Base-by-base conservation (phyloP, 1,140 invertebrate species). In the Nebria ingens region DNA sequence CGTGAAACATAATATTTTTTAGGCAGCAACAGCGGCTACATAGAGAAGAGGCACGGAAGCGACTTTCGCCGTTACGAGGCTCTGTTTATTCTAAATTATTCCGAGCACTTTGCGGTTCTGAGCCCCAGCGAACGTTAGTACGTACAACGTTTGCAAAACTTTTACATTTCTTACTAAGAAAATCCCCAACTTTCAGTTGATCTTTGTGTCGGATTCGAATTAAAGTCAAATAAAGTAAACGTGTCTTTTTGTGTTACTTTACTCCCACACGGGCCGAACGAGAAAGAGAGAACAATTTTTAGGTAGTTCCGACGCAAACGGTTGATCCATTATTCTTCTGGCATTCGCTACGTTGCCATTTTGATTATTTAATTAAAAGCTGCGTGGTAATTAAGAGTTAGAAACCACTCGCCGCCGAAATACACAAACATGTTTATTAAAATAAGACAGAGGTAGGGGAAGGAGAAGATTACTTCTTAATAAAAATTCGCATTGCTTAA, bases 191-290 rank as follows among this genome's bases (percentile, higher is more conserved):
- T 45, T 45, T 45, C 9, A 45, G 40, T 45, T 45, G 40, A 45
- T 45, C 40, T 45, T 45, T 45, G 40, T 45, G 40, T 45, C 17
- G 40, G 40, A 45, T 45, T 45, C 40, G 17, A 45, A 45, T 45
- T 45, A 45, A 45, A 45, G 40, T 45, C 40, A 45, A 45, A 45
- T 45, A 45, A 45, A 45, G 40, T 45, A 45, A 45, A 45, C 40
- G 9, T 17, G 40, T 45, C 40, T 45, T 45, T 45, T 45, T 45
- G 40, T 45, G 15, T 45, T 45, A 45, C 15, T 45, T 45, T 29
- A 29, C 25, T n/a, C n/a, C n/a, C n/a, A n/a, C n/a, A n/a, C n/a
- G n/a, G n/a, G n/a, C n/a, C n/a, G n/a, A n/a, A n/a, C n/a, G n/a
- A n/a, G n/a, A n/a, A n/a, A n/a, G n/a, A n/a, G n/a, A n/a, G n/a